These are phyloP conservation scores for Arbacia lixula DNA, from an alignment of 53 echinoderm and acorn worm genomes.

Conservation along the genomic window DNA sequence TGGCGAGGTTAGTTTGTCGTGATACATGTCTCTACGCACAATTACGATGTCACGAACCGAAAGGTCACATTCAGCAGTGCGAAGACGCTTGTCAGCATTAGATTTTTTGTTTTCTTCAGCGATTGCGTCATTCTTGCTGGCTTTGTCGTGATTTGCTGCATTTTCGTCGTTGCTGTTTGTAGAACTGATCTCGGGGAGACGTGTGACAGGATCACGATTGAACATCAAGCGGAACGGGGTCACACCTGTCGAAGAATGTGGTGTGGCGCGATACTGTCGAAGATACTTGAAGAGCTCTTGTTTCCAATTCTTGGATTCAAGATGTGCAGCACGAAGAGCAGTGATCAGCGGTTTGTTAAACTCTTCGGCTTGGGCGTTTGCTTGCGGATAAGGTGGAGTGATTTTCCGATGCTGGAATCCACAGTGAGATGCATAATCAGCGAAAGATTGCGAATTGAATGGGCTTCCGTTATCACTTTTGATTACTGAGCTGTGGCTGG, in stretches of 20 bases:
- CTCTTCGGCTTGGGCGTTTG: slow-evolving; percentile 29
- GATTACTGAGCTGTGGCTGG: slow-evolving; percentile 53
- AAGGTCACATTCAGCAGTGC: not conserved
- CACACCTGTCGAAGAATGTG: slow-evolving; percentile 49
- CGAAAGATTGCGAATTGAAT: slow-evolving; percentile 14
- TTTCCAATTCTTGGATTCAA: slow-evolving; percentile 39
- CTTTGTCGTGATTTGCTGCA: not conserved
- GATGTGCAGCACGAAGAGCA: slow-evolving; percentile 12
- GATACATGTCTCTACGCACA: not conserved
- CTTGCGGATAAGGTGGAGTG: slow-evolving; percentile 17
- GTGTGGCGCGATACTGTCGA: slow-evolving; percentile 51
- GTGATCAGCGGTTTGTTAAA: slow-evolving; percentile 29
- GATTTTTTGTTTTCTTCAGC: slow-evolving; percentile 36
- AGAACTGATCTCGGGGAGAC: slow-evolving; percentile 16
- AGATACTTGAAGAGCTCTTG: slow-evolving; percentile 51
- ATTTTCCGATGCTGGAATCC: slow-evolving; percentile 24
- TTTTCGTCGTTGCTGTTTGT: not conserved
- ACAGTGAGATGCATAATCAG: slow-evolving; percentile 14
- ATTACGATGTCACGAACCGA: not conserved
- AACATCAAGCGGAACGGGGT: slow-evolving; percentile 35
- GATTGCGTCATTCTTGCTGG: slow-evolving; percentile 16
- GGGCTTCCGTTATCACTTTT: slow-evolving; percentile 32
- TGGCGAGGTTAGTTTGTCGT: slow-evolving; percentile 5
- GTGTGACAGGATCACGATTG: slow-evolving; percentile 26
- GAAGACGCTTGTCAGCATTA: slow-evolving; percentile 11